Evolutionary conservation across 2,888 invertebrate species (phyloP).

Genomic region (Colletes collaris): DNA sequence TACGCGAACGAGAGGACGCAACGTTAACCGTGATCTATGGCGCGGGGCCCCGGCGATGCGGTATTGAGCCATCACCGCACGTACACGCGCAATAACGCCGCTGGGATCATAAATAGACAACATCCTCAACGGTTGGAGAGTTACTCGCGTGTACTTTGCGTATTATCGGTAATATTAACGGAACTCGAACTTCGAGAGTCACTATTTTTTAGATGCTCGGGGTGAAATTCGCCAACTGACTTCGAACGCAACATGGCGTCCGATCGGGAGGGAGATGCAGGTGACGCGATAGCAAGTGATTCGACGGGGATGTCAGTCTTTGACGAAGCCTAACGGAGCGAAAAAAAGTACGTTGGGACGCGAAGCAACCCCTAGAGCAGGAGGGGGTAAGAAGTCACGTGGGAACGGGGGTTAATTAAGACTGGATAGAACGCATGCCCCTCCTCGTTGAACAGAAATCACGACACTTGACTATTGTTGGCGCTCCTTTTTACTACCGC

Average conservation of each 20-base stretch:
- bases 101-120: slow-evolving; percentile 62
- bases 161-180: slow-evolving; percentile 57
- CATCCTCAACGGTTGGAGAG: slow-evolving; percentile 47
- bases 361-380: slow-evolving; percentile 44
- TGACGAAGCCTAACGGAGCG: slow-evolving; percentile 62
- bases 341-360: slow-evolving; percentile 67
- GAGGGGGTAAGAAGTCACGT: slow-evolving; percentile 69
- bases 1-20: slow-evolving; percentile 46
- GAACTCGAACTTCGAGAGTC: slow-evolving; percentile 16
- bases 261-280: slow-evolving; percentile 47
- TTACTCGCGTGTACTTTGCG: slow-evolving; percentile 51
- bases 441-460: slow-evolving; percentile 66
- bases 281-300: slow-evolving; percentile 67
- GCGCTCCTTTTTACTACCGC: slow-evolving; percentile 65
- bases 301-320: slow-evolving; percentile 48
- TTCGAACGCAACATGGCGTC: neutral
- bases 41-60: slow-evolving; percentile 29
- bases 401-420: slow-evolving; percentile 72
- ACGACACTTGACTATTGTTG: slow-evolving; percentile 71
- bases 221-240: too few relatives aligned
- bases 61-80: slow-evolving; percentile 66
- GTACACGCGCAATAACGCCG: slow-evolving; percentile 48
- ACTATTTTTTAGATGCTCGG: too few relatives aligned
- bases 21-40: slow-evolving; percentile 61
- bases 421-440: slow-evolving; percentile 62